Evolutionary conservation across 2,888 invertebrate genomes (phyloP), one percentile per base, ranked within the genome.

Genomic region (Drosophila dives): DNA sequence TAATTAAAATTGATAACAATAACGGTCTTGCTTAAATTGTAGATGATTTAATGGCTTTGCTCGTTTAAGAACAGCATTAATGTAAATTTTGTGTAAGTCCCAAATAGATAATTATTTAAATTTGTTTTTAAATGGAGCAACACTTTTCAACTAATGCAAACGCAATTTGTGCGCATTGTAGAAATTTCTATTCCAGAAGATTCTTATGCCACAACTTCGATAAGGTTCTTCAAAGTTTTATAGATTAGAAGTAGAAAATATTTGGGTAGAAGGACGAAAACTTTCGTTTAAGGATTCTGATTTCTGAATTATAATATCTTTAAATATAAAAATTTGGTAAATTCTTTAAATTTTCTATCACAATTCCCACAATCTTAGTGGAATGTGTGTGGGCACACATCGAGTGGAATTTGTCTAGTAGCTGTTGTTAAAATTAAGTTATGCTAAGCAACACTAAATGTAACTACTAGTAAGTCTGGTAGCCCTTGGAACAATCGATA

Each of bases 1-100:
- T 88, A 90, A 90, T 90, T 83, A 72, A 75, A 81, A 78, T 81
- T 80, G 86, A 83, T 80, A 89, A 80, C 77, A 86, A 83, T 73
- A 86, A 81, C 72, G 70, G 45, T 63, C 42, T 51, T 63, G 56
- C 50, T 49, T 54, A 49, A 65, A 68, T 63, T 72, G 65, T 61
- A 64, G 40, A 50, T 48, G 50, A 26, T 56, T 26, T 61, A 76
- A 77, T 77, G 60, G 63, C 40, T 29, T 45, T 54, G 42, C 36
- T 54, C 4, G 38, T 53, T 38, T 26, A 23, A 5, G 29, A 2
- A 20, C 10, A n/a, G 15, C 34, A 29, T 3, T 29, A 51, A 23
- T 40, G 32, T 48, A 56, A 49, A 42, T 49, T 51, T 32, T 7
- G 23, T 26, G 36, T 20, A 8, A 51, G 6, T 32, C 15, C 0